Conservation (phyloP, 2,797 vertebrate species). For the Sarcophilus harrisii region DNA sequence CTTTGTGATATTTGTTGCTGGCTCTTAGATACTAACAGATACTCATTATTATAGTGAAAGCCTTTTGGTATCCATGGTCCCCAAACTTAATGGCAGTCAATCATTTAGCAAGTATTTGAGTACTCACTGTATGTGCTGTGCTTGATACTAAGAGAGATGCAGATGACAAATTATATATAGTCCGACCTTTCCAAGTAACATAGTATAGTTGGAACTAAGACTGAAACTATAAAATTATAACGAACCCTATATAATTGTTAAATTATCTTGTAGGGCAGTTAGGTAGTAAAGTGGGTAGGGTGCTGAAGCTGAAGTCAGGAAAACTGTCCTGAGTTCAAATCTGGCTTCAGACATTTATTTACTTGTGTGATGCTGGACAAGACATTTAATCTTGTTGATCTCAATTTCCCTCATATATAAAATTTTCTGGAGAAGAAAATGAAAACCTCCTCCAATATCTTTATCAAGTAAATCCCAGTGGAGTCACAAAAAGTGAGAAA, state of each 20-base stretch:
- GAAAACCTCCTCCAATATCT: background rate
- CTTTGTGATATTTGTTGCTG: constrained; percentile 29
- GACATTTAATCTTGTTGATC: background rate
- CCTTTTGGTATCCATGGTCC: constrained; percentile 33
- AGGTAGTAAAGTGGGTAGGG: background rate
- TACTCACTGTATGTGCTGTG: background rate
- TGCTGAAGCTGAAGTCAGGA: background rate
- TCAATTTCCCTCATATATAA: background rate
- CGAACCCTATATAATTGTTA: background rate
- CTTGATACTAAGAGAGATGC: background rate
- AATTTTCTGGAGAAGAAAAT: background rate
- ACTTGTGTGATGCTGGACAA: background rate
- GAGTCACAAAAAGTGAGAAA: no score
- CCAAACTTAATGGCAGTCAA: constrained; percentile 22
- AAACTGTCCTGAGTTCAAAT: background rate
- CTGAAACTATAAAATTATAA: background rate
- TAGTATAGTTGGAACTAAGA: background rate
- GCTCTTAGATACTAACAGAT: constrained; percentile 15
- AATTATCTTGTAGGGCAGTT: background rate
- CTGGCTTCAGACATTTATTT: background rate
- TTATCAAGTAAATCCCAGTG: background rate
- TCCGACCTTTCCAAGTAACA: background rate
- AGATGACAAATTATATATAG: background rate
- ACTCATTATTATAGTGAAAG: constrained; percentile 8
- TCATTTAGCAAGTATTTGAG: background rate